Evolutionary conservation across 2,113 vertebrate genomes (phyloP).

Genomic region (Tylochromis polylepis): DNA sequence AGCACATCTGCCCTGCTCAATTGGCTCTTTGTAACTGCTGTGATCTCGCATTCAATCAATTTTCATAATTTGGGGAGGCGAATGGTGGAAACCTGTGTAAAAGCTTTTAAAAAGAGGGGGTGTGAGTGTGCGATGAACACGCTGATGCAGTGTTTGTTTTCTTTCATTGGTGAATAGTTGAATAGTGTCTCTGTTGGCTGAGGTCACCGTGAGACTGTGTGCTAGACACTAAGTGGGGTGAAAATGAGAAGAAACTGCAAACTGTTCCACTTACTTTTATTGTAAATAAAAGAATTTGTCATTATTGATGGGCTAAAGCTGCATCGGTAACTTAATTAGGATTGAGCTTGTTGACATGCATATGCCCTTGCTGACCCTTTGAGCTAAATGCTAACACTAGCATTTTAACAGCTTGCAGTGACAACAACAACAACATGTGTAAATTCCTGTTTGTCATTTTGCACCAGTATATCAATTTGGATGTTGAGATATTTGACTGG

Average conservation of each 20-base stretch:
- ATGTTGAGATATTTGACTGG: background rate
- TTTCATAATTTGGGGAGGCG: constrained; percentile 44
- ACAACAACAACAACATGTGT: background rate
- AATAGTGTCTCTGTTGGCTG: background rate
- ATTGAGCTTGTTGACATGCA: background rate
- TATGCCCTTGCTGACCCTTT: background rate
- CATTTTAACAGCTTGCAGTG: background rate
- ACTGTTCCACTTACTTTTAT: background rate
- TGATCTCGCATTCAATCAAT: constrained; percentile 46
- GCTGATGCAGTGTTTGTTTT: constrained; percentile 48
- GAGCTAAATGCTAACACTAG: background rate
- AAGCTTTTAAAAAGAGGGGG: background rate
- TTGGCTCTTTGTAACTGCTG: constrained; percentile 38
- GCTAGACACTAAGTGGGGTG: background rate
- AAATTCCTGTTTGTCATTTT: background rate
- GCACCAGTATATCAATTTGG: background rate
- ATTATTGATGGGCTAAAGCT: background rate
- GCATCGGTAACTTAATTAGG: background rate
- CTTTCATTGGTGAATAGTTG: constrained; percentile 25
- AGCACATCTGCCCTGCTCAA: constrained; percentile 51
- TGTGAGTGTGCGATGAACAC: constrained; percentile 12
- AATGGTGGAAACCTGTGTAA: constrained; percentile 20
- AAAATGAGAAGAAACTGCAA: background rate
- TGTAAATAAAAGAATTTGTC: background rate
- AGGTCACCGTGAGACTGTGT: background rate